Conservation (phyloP, 2,113 vertebrate species). For the Rhizomys pruinosus region DNA sequence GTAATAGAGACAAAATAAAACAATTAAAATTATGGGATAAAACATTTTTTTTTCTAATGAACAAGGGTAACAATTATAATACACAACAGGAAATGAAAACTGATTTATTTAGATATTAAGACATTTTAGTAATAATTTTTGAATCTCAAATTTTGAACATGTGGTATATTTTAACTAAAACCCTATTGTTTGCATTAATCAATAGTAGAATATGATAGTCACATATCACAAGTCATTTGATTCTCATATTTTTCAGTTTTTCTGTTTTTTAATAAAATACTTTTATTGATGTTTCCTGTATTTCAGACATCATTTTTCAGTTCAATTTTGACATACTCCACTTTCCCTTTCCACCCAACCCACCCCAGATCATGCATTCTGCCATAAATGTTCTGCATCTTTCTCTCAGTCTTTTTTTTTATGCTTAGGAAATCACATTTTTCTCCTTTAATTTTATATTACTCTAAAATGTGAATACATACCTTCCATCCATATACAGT, state of each 20-base stretch:
- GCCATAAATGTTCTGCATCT: too few relatives aligned
- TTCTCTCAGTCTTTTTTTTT: too few relatives aligned
- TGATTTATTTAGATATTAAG: not conserved
- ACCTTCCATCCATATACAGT: too few relatives aligned
- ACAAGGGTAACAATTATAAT: not conserved
- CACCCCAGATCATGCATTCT: too few relatives aligned
- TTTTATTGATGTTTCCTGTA: not conserved
- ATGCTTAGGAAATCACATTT: too few relatives aligned
- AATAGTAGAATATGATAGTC: not conserved
- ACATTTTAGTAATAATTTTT: not conserved
- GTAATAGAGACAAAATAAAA: too few relatives aligned
- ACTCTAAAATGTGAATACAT: too few relatives aligned
- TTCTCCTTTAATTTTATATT: too few relatives aligned
- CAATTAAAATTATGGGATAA: too few relatives aligned
- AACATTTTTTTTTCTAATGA: not conserved
- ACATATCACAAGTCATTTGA: not conserved
- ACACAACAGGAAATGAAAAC: not conserved
- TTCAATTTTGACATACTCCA: too few relatives aligned
- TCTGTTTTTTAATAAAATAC: not conserved
- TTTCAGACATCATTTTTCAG: too few relatives aligned
- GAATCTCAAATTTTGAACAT: not conserved
- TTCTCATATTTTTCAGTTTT: not conserved
- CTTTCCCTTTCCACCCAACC: too few relatives aligned
- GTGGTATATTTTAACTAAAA: not conserved
- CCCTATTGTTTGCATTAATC: not conserved